phyloP scores from a whole-genome alignment of 2,113 vertebrate genomes.

The Coryphaenoides rupestris region DNA sequence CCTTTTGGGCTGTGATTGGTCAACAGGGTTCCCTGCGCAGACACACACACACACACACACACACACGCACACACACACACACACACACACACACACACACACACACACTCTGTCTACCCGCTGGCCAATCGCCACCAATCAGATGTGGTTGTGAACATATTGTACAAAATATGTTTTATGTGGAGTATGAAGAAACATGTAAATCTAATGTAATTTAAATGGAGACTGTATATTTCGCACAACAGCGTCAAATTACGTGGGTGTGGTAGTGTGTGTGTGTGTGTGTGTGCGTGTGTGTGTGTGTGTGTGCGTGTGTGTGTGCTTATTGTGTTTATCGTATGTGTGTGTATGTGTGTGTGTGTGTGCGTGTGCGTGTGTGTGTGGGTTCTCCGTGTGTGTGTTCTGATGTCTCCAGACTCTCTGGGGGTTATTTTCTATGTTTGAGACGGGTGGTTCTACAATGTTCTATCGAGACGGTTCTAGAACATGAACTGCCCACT shows the following conservation, averaged over 20 bases:
- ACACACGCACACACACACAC: slow-evolving; percentile 19
- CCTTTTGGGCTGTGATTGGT: too few species aligned
- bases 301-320: not conserved
- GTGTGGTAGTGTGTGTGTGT: slow-evolving; percentile 2
- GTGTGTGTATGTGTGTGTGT: not conserved
- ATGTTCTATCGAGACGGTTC: too few species aligned
- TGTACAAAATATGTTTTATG: slow-evolving; percentile 57
- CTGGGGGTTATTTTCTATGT: too few species aligned
- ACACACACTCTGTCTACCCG: slow-evolving; percentile 11
- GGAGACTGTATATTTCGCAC: slow-evolving; percentile 43
- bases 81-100: slow-evolving; percentile 21
- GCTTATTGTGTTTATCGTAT: not conserved
- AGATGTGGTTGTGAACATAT: slow-evolving; percentile 37
- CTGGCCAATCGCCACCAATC: slow-evolving; percentile 32
- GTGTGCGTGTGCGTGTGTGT: not conserved
- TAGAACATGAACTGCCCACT: too few species aligned
- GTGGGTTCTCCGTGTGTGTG: too few species aligned
- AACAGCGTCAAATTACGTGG: slow-evolving; percentile 28
- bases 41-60: not conserved
- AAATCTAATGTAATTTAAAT: slow-evolving; percentile 15
- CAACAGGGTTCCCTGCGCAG: not conserved
- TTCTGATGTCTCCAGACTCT: too few species aligned
- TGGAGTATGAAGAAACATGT: slow-evolving; percentile 36
- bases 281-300: slow-evolving; percentile 7
- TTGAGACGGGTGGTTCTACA: too few species aligned